Base-by-base conservation (phyloP, 2,113 vertebrate genomes). In the Acanthochromis polyacanthus region DNA sequence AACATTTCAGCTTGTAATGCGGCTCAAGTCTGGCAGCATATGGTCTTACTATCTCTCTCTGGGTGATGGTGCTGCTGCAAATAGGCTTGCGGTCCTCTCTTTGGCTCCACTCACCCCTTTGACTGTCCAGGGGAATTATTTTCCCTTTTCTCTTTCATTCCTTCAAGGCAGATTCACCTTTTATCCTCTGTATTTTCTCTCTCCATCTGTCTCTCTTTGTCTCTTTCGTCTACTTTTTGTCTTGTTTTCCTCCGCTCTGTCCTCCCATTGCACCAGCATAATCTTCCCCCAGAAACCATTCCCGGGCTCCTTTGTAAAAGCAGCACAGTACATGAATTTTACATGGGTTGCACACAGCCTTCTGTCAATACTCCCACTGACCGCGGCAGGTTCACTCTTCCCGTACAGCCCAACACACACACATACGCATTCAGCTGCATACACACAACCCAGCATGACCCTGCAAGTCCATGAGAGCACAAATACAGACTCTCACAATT, bases 321-420 rank as follows among this genome's bases (percentile, higher is more conserved):
- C 71, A 64, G 75, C 59, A 38, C 58, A 64, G 70, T 46, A 71
- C 64, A 90, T 92, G 77, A 85, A 91, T 92, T 87, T 90, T 86
- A 89, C 85, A 90, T 85, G 50, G 72, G 65, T 70, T 77, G 71
- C 67, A 75, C 75, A 74, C 58, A 71, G 81, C 62, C 76, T 66
- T 81, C 60, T 67, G 61, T 85, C 70, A 86, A 84, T 82, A 82
- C 74, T 62, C 67, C 71, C 52, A 56, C 74, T 76, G 81, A 83
- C 81, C 82, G 56, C 19, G 17, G 67, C 16, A 5, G 45, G 71
- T 81, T 62, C 53, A 60, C 28, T 65, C 60, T 50, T 66, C 66
- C 71, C 56, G 48, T 22, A 71, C 58, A 40, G 45, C 9, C 58
- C 12, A 46, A n/a, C 72, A 71, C 36, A 38, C 73, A 57, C 40